A percentile compares a stretch with the other conserved stretches of the same genome.
Evolutionary conservation across 2,888 invertebrate genomes (phyloP).

Genomic region (Iphiclides podalirius): DNA sequence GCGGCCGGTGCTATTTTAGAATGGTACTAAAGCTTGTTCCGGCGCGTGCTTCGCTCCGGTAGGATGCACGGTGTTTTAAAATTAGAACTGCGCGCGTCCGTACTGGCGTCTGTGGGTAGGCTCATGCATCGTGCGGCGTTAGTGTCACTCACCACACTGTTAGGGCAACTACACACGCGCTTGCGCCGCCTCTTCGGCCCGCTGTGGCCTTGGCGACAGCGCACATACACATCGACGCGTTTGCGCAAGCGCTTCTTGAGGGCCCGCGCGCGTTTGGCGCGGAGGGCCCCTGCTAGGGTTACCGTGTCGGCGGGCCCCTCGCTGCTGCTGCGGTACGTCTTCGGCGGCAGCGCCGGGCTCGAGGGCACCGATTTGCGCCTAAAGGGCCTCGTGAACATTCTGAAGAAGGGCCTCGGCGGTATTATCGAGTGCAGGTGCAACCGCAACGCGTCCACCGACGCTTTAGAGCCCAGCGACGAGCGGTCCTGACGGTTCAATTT

Average conservation of each 20-base stretch:
- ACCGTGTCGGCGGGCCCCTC: slow-evolving; percentile 73
- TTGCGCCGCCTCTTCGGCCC: slow-evolving; percentile 50
- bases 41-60: slow-evolving; percentile 69
- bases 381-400: slow-evolving; percentile 84
- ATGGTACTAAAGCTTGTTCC: slow-evolving; percentile 64
- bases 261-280: slow-evolving; percentile 56
- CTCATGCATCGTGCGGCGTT: slow-evolving; percentile 36
- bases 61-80: background rate
- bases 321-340: slow-evolving; percentile 72
- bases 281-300: slow-evolving; percentile 55
- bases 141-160: slow-evolving; percentile 77
- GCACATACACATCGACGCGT: slow-evolving; percentile 72
- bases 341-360: slow-evolving; percentile 81
- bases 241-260: slow-evolving; percentile 65
- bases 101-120: slow-evolving; percentile 8
- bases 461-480: slow-evolving; percentile 74
- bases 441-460: slow-evolving; percentile 73
- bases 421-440: slow-evolving; percentile 78
- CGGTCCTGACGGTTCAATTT: slow-evolving; percentile 64
- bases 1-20: slow-evolving; percentile 72
- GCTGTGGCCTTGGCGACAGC: slow-evolving; percentile 60
- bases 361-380: slow-evolving; percentile 84
- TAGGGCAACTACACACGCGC: slow-evolving; percentile 59
- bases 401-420: slow-evolving; percentile 81
- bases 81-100: background rate